Conservation (phyloP, 2,888 invertebrate species). For the Cryptocheilus praepositus region DNA sequence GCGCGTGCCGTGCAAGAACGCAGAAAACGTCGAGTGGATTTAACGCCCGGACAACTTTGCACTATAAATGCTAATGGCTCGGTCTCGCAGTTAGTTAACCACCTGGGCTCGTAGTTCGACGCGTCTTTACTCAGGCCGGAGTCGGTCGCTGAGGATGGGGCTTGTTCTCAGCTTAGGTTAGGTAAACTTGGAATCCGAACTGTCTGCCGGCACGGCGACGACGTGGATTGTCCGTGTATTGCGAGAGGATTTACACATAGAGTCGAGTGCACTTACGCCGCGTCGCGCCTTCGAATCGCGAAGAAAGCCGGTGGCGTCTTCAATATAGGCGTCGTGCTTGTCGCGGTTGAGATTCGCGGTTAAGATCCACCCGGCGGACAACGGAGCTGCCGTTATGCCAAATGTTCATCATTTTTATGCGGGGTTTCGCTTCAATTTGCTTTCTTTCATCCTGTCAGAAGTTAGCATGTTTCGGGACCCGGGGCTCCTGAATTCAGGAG, state of each 20-base stretch:
- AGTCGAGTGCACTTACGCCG: background rate
- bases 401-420: too few relatives aligned
- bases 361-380: too few relatives aligned
- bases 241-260: conserved; percentile 35
- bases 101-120: conserved; percentile 40
- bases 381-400: too few relatives aligned
- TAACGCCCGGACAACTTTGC: conserved; percentile 59
- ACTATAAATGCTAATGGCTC: conserved; percentile 64
- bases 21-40: conserved; percentile 33
- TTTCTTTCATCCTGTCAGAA: too few relatives aligned
- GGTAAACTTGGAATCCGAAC: conserved; percentile 42
- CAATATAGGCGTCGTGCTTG: too few relatives aligned
- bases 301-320: too few relatives aligned
- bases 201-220: conserved; percentile 24
- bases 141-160: background rate
- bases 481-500: too few relatives aligned
- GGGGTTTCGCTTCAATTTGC: too few relatives aligned
- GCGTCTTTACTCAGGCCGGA: conserved; percentile 39
- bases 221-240: conserved; percentile 8
- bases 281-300: too few relatives aligned
- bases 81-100: conserved; percentile 47
- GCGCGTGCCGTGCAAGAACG: conserved; percentile 7
- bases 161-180: conserved; percentile 40
- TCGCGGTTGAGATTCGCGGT: too few relatives aligned
- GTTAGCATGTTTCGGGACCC: too few relatives aligned